Evolutionary conservation across 2,888 invertebrate species (phyloP).

Genomic region (Teinopalpus imperialis): DNA sequence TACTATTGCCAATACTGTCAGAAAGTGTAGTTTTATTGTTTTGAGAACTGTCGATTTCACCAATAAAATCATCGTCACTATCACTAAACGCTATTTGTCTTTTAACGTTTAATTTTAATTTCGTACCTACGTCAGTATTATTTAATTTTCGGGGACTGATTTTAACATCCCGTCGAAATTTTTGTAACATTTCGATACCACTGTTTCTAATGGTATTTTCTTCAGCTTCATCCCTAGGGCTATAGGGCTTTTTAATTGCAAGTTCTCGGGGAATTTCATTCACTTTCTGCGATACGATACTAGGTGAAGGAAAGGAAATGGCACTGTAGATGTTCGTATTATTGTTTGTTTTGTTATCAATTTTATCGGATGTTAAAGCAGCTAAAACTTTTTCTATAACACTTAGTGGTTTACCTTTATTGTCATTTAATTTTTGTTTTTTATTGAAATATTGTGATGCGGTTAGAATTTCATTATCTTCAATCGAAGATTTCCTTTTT

Average conservation of each 20-base stretch:
- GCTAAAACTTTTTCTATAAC: constrained; percentile 61
- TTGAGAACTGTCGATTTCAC: constrained; percentile 35
- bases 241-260: constrained; percentile 10
- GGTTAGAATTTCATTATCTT: constrained; percentile 41
- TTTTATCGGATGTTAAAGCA: constrained; percentile 48
- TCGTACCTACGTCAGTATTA: constrained; percentile 36
- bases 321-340: constrained; percentile 39
- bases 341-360: constrained; percentile 33
- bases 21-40: constrained; percentile 34
- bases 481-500: constrained; percentile 53
- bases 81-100: constrained; percentile 50
- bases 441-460: constrained; percentile 69
- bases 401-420: constrained; percentile 39
- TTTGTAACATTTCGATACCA: constrained; percentile 49
- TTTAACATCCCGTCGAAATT: constrained; percentile 51
- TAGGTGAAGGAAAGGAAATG: constrained; percentile 44
- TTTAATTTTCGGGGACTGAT: constrained; percentile 35
- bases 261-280: constrained; percentile 37
- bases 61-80: constrained; percentile 72
- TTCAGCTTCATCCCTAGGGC: constrained; percentile 29
- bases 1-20: constrained; percentile 33
- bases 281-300: constrained; percentile 52
- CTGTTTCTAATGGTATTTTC: constrained; percentile 33
- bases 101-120: constrained; percentile 30
- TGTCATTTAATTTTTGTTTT: constrained; percentile 49